phyloP scores from a whole-genome alignment of 30 jellyfish, hydroid and myxozoan genomes.

The Pseudorhiza aurosa region DNA sequence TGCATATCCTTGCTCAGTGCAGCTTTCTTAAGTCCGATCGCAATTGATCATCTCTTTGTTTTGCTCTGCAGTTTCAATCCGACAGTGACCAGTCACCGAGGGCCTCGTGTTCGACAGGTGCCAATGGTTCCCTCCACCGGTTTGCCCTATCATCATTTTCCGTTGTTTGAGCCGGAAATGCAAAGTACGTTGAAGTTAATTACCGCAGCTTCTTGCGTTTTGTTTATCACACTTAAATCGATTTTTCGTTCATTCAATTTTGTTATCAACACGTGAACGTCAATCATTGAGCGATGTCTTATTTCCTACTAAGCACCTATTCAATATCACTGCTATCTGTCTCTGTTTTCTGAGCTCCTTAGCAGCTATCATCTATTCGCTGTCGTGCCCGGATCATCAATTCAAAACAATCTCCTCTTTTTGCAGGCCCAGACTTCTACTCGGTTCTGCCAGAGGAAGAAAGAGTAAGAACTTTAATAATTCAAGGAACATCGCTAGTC shows the following conservation, averaged over 20 bases:
- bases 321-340: too few species aligned
- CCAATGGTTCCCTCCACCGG: constrained; percentile 38
- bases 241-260: neutral
- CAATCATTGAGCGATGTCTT: too few species aligned
- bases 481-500: neutral
- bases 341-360: too few species aligned
- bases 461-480: constrained; percentile 55
- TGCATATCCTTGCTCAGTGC: too few species aligned
- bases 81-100: constrained; percentile 29
- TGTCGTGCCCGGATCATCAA: too few species aligned
- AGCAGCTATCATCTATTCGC: too few species aligned
- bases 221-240: neutral
- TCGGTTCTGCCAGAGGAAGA: constrained; percentile 88
- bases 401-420: too few species aligned
- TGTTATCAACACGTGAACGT: too few species aligned
- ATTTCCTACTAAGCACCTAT: too few species aligned
- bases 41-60: too few species aligned
- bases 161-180: constrained; percentile 69
- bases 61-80: constrained; percentile 8
- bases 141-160: constrained; percentile 46
- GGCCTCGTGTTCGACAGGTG: constrained; percentile 58
- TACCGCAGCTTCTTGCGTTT: neutral
- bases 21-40: too few species aligned
- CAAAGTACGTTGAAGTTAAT: constrained; percentile 43
- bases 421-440: constrained; percentile 75